Percentiles rank a stretch among this genome's conserved stretches.
These are phyloP conservation scores for Pangasianodon hypophthalmus DNA, from an alignment of 2,113 vertebrate species.

Conservation along the genomic window DNA sequence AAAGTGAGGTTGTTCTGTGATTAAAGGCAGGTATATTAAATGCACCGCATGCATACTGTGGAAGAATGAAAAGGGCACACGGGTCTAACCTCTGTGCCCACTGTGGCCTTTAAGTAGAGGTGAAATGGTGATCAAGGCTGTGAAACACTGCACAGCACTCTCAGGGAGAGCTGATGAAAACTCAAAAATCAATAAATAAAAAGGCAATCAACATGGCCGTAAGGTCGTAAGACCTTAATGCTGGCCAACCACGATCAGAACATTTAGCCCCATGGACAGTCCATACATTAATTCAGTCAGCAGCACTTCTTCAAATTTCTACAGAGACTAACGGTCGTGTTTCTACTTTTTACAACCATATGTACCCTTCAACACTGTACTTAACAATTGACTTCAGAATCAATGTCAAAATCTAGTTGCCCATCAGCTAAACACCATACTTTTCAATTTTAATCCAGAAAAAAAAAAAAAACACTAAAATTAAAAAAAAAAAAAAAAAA, in stretches of 20 bases:
- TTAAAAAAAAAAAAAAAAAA: background rate
- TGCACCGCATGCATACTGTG: slow-evolving; percentile 39
- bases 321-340: background rate
- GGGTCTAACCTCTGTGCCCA: background rate
- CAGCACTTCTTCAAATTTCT: slow-evolving; percentile 39
- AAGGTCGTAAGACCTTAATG: background rate
- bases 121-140: slow-evolving; percentile 41
- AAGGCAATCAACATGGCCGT: slow-evolving; percentile 7
- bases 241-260: background rate
- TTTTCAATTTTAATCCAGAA: background rate
- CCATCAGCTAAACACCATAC: slow-evolving; percentile 13
- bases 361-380: slow-evolving; percentile 45
- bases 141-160: slow-evolving; percentile 11
- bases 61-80: background rate
- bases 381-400: slow-evolving; percentile 30
- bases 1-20: slow-evolving; percentile 65
- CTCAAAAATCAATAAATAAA: background rate
- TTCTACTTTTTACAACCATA: background rate
- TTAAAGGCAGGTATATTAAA: slow-evolving; percentile 66
- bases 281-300: slow-evolving; percentile 14
- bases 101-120: background rate
- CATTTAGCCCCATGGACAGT: background rate
- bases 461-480: background rate
- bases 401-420: slow-evolving; percentile 20
- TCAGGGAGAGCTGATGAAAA: background rate